Percentiles rank a stretch among this genome's conserved stretches.
These are phyloP conservation scores for Aphis craccivora DNA, from an alignment of 1,140 invertebrate species.

Conservation along the genomic window DNA sequence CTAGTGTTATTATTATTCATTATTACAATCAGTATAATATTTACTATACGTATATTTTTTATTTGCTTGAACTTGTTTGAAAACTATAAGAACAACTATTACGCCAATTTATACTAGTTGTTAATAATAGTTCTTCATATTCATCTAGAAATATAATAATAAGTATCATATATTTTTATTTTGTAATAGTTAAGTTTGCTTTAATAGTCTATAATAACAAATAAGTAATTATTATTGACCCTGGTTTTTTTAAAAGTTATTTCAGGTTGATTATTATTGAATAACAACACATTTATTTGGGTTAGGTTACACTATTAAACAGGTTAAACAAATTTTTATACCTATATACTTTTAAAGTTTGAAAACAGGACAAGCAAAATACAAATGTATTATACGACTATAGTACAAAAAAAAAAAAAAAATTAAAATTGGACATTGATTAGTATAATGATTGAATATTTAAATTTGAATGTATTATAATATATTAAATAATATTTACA, in stretches of 20 bases:
- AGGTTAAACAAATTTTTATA: neutral
- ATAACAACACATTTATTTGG: no score
- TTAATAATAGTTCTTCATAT: no score
- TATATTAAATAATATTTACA: neutral
- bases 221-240: no score
- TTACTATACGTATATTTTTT: no score
- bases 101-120: no score
- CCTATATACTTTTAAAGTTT: neutral
- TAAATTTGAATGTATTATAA: neutral
- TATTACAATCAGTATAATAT: no score
- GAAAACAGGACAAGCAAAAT: neutral
- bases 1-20: no score
- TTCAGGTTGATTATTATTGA: no score
- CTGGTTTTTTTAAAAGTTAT: neutral
- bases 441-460: neutral
- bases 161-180: neutral
- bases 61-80: no score
- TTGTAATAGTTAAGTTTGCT: neutral
- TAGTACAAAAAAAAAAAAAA: neutral
- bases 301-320: neutral
- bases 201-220: neutral
- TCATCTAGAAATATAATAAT: neutral
- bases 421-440: neutral
- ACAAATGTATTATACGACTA: neutral
- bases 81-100: no score